Conservation (phyloP, 2,888 invertebrate genomes). For the Drosophila tripunctata region DNA sequence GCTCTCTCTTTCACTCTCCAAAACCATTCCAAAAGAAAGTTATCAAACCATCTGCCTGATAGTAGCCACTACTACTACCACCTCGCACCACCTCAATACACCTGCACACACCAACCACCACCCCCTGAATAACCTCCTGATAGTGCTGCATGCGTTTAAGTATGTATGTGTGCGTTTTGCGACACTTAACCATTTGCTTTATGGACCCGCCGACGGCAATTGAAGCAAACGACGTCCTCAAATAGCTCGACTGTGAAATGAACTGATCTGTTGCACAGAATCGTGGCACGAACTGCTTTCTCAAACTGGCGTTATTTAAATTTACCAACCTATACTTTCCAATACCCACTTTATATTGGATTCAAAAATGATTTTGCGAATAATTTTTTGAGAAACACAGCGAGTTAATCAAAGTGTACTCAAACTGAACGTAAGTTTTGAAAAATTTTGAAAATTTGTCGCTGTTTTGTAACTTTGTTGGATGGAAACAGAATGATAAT, state of each 20-base stretch:
- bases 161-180: constrained; percentile 3
- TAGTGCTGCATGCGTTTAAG: constrained; percentile 7
- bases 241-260: constrained; percentile 46
- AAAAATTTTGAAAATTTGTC: too few species aligned
- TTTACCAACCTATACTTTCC: background rate
- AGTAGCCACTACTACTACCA: background rate
- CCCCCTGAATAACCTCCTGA: background rate
- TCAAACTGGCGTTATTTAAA: background rate
- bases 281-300: background rate
- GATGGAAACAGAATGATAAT: too few species aligned
- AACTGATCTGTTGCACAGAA: constrained; percentile 28
- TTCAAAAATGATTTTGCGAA: too few species aligned
- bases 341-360: background rate
- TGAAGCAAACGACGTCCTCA: constrained; percentile 23
- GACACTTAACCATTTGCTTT: constrained; percentile 39
- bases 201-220: constrained; percentile 29
- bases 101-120: background rate
- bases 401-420: too few species aligned
- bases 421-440: too few species aligned
- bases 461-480: too few species aligned
- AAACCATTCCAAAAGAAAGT: constrained; percentile 22
- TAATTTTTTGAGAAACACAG: too few species aligned
- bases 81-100: background rate
- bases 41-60: constrained; percentile 14
- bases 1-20: constrained; percentile 20